These are phyloP conservation scores for Odontomyia ornata DNA, from an alignment of 2,888 invertebrate species.

Conservation along the genomic window DNA sequence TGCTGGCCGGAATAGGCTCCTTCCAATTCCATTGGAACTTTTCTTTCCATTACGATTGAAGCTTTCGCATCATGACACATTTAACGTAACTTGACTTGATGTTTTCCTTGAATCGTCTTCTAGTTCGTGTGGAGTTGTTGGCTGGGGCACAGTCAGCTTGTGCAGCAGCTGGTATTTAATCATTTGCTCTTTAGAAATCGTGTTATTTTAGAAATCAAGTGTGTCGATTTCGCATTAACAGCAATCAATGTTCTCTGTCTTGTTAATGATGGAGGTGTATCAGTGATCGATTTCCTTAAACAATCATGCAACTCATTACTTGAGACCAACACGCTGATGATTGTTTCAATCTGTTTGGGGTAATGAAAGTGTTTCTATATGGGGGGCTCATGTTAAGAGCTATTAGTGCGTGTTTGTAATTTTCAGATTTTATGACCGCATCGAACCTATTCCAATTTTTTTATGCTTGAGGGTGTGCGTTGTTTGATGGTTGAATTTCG, in stretches of 20 bases:
- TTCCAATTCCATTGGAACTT: too few relatives aligned
- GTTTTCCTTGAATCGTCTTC: too few relatives aligned
- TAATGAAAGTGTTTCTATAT: neutral
- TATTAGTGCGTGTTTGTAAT: too few relatives aligned
- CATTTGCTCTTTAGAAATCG: slow-evolving; percentile 2
- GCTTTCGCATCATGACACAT: too few relatives aligned
- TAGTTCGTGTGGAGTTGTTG: slow-evolving; percentile 19
- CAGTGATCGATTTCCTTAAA: neutral
- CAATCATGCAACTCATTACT: neutral
- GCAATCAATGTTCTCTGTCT: neutral
- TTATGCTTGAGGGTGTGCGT: neutral
- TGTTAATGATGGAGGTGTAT: slow-evolving; percentile 3
- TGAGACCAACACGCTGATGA: neutral
- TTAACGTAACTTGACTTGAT: too few relatives aligned
- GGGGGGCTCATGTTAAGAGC: neutral
- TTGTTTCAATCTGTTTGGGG: neutral
- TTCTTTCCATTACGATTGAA: too few relatives aligned
- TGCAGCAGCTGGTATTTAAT: neutral
- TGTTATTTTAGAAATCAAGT: neutral
- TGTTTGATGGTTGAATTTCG: too few relatives aligned
- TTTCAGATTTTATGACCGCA: neutral
- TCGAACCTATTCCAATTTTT: neutral
- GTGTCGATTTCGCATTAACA: neutral
- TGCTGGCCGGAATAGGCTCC: too few relatives aligned
- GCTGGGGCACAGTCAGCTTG: too few relatives aligned